These are phyloP conservation scores for Yponomeuta plumbellus DNA, from an alignment of 2,888 invertebrate genomes.

Conservation along the genomic window DNA sequence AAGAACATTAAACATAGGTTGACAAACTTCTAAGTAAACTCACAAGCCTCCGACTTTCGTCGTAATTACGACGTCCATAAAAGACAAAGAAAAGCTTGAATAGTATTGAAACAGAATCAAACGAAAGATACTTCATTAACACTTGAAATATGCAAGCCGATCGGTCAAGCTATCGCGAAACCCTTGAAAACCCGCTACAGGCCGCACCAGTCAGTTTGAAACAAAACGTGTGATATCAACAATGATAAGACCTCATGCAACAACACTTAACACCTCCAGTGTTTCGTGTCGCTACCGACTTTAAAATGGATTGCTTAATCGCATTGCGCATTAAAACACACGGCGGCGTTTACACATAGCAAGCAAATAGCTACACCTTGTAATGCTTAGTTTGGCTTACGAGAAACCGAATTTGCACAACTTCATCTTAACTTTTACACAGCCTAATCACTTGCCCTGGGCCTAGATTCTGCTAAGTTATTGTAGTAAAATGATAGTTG, in stretches of 20 bases:
- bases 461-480: too few species aligned
- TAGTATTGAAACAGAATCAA: neutral
- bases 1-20: neutral
- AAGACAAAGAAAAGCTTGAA: neutral
- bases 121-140: neutral
- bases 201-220: neutral
- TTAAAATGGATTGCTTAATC: slow-evolving; percentile 8
- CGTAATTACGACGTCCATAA: too few species aligned
- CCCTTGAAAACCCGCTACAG: neutral
- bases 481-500: too few species aligned
- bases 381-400: too few species aligned
- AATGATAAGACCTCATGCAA: slow-evolving; percentile 21
- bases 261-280: slow-evolving; percentile 11
- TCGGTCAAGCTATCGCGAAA: neutral
- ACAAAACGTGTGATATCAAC: slow-evolving; percentile 20
- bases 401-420: neutral
- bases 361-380: neutral
- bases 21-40: neutral
- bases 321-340: slow-evolving; percentile 3
- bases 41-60: neutral
- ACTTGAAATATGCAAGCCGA: neutral
- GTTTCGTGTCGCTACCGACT: slow-evolving; percentile 8
- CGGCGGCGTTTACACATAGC: neutral
- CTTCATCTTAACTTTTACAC: too few species aligned
- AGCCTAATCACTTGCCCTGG: too few species aligned